A percentile compares a stretch with the other conserved stretches of the same genome.
Evolutionary conservation across 2,888 invertebrate species (phyloP).

Genomic region (Atrina japonica): DNA sequence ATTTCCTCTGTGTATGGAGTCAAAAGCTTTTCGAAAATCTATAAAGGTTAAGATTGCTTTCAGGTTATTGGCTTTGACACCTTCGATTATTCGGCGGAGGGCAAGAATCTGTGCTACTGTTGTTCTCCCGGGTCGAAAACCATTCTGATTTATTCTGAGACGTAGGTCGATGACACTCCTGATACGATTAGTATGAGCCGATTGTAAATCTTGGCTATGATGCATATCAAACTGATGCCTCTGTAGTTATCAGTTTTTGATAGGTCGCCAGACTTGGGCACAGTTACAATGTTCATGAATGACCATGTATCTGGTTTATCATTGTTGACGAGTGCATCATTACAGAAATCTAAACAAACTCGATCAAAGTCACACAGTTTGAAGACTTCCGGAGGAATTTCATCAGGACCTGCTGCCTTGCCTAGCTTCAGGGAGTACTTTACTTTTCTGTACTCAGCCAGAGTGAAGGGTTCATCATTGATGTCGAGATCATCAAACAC

Average conservation of each 20-base stretch:
- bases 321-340: too few species aligned
- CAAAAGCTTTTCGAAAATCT: too few species aligned
- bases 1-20: too few species aligned
- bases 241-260: constrained; percentile 14
- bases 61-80: too few species aligned
- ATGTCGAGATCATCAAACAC: too few species aligned
- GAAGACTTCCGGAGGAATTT: constrained; percentile 1
- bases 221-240: not conserved
- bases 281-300: too few species aligned
- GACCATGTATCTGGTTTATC: too few species aligned
- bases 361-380: constrained; percentile 8
- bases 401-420: constrained; percentile 6
- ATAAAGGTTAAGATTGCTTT: too few species aligned
- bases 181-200: not conserved
- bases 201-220: not conserved
- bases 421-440: constrained; percentile 11
- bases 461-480: constrained; percentile 14
- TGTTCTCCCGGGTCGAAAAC: constrained; percentile 10
- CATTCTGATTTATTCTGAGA: constrained; percentile 9
- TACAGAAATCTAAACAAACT: not conserved
- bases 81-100: constrained; percentile 4
- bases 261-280: too few species aligned
- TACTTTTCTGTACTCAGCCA: constrained; percentile 7
- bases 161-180: constrained; percentile 9
- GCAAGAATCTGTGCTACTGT: constrained; percentile 9